A percentile compares a stretch with the other conserved stretches of the same genome.
Evolutionary conservation across 2,888 invertebrate genomes (phyloP).

Genomic region (Melinopterus prodromus): DNA sequence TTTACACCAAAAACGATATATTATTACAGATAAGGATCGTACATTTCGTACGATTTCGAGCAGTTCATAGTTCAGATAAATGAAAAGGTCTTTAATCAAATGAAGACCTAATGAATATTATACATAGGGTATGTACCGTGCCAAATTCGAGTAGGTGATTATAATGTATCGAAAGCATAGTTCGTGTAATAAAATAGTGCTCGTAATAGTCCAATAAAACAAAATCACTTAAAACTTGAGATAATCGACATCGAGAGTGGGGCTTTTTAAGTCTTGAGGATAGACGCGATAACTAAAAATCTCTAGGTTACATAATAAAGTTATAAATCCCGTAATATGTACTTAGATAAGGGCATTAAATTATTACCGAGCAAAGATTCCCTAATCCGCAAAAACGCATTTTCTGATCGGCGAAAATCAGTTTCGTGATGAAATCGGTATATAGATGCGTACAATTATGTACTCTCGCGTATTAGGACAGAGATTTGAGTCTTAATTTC

Average conservation of each 20-base stretch:
- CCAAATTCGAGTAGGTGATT: no score
- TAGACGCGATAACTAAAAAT: neutral
- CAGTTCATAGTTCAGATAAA: neutral
- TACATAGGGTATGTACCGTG: no score
- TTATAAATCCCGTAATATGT: neutral
- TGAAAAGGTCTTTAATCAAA: neutral
- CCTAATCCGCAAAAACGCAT: neutral
- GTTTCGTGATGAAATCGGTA: neutral
- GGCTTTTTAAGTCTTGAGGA: neutral
- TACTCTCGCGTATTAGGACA: neutral
- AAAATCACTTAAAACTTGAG: neutral
- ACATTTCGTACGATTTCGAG: neutral
- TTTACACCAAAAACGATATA: neutral
- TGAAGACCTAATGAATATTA: no score
- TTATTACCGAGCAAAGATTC: neutral
- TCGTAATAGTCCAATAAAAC: neutral
- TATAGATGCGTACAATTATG: neutral
- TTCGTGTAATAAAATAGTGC: no score
- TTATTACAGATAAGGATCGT: neutral
- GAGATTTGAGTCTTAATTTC: neutral
- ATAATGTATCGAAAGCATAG: no score
- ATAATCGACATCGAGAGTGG: no score
- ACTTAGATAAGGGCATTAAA: neutral
- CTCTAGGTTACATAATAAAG: neutral
- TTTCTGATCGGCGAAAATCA: neutral